These are phyloP conservation scores for Gobiocypris rarus DNA, from an alignment of 2,113 vertebrate species.

Conservation along the genomic window DNA sequence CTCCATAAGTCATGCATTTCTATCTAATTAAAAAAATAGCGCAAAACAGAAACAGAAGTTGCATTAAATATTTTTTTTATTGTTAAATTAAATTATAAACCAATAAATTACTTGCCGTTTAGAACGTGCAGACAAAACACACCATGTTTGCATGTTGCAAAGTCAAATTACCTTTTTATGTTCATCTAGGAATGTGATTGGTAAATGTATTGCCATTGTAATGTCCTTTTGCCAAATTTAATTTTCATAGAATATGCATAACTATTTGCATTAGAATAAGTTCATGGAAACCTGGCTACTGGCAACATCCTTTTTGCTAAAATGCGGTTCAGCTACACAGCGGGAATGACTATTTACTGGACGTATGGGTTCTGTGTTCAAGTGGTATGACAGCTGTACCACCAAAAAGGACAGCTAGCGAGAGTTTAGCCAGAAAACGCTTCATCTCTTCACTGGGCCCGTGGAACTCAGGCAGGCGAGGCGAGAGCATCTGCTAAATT, in stretches of 20 bases:
- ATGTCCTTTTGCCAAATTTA: background rate
- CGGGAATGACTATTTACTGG: background rate
- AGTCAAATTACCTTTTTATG: background rate
- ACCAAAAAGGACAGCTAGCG: background rate
- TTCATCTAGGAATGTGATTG: background rate
- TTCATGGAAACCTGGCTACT: background rate
- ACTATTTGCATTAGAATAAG: background rate
- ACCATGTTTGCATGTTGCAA: background rate
- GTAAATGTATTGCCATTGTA: background rate
- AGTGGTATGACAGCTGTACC: background rate
- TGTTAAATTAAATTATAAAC: background rate
- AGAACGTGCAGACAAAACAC: background rate
- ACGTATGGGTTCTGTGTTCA: background rate
- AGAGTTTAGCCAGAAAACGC: conserved; percentile 18
- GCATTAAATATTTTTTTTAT: background rate
- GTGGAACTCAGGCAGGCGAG: conserved; percentile 64
- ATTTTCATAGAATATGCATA: background rate
- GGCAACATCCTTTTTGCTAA: background rate
- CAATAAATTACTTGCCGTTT: too few species aligned
- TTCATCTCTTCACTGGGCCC: conserved; percentile 6
- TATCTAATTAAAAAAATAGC: too few species aligned
- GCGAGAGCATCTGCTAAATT: conserved; percentile 73
- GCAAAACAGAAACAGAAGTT: background rate
- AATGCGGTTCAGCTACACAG: background rate
- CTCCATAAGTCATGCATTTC: too few species aligned